These are phyloP conservation scores for Podarcis cretensis DNA, from an alignment of 2,113 vertebrate genomes.

Conservation along the genomic window DNA sequence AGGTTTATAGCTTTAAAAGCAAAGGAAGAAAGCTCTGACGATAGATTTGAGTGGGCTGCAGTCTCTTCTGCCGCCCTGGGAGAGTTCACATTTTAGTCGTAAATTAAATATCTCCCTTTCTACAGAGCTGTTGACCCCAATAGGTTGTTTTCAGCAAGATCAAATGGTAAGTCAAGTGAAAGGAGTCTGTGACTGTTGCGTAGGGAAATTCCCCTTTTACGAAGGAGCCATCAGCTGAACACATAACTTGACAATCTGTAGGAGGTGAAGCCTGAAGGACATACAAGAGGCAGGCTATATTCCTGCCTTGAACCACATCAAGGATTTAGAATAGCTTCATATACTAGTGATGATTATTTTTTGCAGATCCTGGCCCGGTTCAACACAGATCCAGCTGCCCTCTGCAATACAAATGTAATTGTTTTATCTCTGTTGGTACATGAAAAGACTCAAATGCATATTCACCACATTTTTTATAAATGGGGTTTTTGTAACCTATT, in stretches of 20 bases:
- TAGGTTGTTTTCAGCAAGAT: not conserved
- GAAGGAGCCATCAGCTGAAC: not conserved
- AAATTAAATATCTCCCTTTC: not conserved
- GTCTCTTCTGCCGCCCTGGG: not conserved
- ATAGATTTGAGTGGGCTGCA: slow-evolving; percentile 46
- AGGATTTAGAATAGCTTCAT: not conserved
- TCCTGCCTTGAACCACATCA: not conserved
- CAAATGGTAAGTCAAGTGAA: not conserved
- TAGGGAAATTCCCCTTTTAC: not conserved
- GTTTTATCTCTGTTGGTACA: no score
- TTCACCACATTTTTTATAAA: no score
- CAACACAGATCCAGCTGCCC: not conserved
- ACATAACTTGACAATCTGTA: slow-evolving; percentile 3
- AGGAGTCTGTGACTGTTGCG: not conserved
- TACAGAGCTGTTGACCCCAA: not conserved
- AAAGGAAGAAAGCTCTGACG: slow-evolving; percentile 50
- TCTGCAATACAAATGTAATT: no score
- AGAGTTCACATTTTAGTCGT: not conserved
- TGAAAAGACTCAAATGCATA: no score
- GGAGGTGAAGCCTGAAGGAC: not conserved
- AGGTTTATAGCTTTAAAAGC: slow-evolving; percentile 56
- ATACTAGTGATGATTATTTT: not conserved
- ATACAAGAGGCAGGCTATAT: not conserved
- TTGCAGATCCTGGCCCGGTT: not conserved
- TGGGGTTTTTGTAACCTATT: no score